These are phyloP conservation scores for Coracopsis vasa DNA, from an alignment of 2,113 vertebrate species.

Conservation along the genomic window DNA sequence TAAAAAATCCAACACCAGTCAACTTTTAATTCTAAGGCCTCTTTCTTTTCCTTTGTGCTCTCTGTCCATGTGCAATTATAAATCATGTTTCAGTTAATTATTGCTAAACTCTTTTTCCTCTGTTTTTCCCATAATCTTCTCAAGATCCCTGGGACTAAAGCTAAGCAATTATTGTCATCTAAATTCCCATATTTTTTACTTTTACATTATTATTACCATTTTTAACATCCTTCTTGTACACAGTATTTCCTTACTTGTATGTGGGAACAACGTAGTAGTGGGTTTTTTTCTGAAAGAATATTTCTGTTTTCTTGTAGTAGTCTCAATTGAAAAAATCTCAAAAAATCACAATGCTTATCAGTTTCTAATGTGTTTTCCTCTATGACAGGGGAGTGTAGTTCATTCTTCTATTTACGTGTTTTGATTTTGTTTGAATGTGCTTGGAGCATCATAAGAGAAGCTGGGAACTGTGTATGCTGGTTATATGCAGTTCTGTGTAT, in stretches of 20 bases:
- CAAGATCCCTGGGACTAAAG: neutral
- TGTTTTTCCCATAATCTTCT: neutral
- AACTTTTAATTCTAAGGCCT: neutral
- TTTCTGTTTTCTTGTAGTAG: neutral
- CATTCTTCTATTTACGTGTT: neutral
- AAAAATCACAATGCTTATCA: neutral
- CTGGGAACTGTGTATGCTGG: neutral
- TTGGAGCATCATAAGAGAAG: neutral
- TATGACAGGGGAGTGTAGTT: fast-evolving
- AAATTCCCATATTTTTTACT: neutral
- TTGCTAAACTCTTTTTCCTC: neutral
- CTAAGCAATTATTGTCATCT: neutral
- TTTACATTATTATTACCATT: neutral
- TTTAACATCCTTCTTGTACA: neutral
- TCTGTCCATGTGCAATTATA: neutral
- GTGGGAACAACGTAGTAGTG: neutral
- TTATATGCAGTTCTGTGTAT: neutral
- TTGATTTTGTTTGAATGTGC: neutral
- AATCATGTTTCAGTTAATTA: neutral
- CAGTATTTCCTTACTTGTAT: neutral
- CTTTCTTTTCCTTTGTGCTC: neutral
- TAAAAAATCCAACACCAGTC: neutral
- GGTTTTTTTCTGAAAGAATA: neutral
- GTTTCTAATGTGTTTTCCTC: neutral
- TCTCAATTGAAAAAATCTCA: neutral